A percentile compares a stretch with the other conserved stretches of the same genome.
Conservation (phyloP, 1,140 invertebrate genomes). For the Neodiprion lecontei region DNA sequence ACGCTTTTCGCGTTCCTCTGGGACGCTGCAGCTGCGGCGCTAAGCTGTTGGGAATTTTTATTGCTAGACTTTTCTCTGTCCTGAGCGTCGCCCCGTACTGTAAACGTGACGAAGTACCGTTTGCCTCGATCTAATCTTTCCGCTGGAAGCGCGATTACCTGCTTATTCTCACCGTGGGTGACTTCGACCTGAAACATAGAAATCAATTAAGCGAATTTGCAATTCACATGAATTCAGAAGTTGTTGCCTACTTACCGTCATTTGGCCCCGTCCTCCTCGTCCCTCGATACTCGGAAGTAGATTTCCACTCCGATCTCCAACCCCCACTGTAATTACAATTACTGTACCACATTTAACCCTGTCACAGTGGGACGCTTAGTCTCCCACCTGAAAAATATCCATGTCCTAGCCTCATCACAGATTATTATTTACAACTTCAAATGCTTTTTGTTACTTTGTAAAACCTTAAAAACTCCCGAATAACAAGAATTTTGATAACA, state of each 20-base stretch:
- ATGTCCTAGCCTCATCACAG: too few species aligned
- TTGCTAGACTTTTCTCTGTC: slow-evolving; percentile 22
- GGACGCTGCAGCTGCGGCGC: slow-evolving; percentile 19
- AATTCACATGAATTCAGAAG: too few species aligned
- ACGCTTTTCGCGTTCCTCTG: slow-evolving; percentile 53
- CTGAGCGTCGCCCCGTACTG: slow-evolving; percentile 71
- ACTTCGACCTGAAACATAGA: slow-evolving; percentile 68
- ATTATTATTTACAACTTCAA: slow-evolving; percentile 45
- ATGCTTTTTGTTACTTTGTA: too few species aligned
- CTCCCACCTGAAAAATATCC: too few species aligned
- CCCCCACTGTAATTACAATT: slow-evolving; percentile 60
- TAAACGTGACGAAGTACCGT: slow-evolving; percentile 89
- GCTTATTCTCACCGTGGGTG: slow-evolving; percentile 80
- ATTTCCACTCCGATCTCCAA: slow-evolving; percentile 50
- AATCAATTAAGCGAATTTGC: not conserved
- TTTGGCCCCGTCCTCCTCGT: slow-evolving; percentile 54
- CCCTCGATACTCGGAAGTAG: slow-evolving; percentile 59
- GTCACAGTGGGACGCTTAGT: too few species aligned
- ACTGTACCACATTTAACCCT: too few species aligned
- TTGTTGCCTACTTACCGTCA: slow-evolving; percentile 48
- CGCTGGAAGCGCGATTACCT: slow-evolving; percentile 83
- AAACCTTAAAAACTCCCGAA: too few species aligned
- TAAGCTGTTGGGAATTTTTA: slow-evolving; percentile 41
- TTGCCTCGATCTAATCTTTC: slow-evolving; percentile 86
- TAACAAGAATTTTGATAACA: too few species aligned